These are phyloP conservation scores for Sebastes ruberrimus DNA, from an alignment of 2,797 vertebrate genomes.

Conservation along the genomic window DNA sequence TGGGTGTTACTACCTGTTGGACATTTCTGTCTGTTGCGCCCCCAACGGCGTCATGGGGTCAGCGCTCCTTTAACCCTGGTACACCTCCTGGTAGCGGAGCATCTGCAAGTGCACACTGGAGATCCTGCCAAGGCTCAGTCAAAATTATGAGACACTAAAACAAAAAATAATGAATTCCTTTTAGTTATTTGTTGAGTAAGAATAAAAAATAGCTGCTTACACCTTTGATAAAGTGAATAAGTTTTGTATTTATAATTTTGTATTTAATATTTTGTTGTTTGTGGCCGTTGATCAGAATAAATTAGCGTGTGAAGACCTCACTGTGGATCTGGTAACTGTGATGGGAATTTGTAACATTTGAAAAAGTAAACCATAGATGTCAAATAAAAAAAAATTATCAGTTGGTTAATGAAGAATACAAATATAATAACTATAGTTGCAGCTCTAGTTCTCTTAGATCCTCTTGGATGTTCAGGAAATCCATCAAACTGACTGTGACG, in stretches of 20 bases:
- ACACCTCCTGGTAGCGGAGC: too few relatives aligned
- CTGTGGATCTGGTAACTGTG: neutral
- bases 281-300: neutral
- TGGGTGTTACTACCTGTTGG: too few relatives aligned
- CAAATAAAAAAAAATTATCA: neutral
- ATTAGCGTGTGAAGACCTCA: neutral
- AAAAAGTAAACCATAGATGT: neutral
- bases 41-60: too few relatives aligned
- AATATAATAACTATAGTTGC: neutral
- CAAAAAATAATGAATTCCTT: neutral
- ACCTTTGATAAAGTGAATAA: neutral
- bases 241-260: neutral
- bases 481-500: neutral
- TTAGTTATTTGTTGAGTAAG: neutral
- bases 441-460: neutral
- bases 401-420: neutral
- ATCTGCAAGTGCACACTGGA: too few relatives aligned
- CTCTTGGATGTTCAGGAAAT: neutral
- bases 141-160: too few relatives aligned
- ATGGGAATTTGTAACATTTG: neutral
- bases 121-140: too few relatives aligned
- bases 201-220: neutral
- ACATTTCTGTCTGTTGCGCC: too few relatives aligned
- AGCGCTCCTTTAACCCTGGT: too few relatives aligned
- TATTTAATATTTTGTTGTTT: neutral